Conservation (phyloP, 2,113 vertebrate genomes). For the Cavia porcellus region DNA sequence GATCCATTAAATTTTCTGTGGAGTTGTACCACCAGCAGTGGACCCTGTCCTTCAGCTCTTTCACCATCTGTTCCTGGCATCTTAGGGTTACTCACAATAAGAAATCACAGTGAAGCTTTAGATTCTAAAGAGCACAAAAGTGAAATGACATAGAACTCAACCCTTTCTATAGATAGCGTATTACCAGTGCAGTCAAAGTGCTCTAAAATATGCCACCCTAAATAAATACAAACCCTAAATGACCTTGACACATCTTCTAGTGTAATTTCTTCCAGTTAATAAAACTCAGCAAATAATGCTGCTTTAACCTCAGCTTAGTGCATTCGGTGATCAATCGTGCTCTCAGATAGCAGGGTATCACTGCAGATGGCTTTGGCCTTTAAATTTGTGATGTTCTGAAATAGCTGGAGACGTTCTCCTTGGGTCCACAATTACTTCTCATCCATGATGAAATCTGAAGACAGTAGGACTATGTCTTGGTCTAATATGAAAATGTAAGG, state of each 20-base stretch:
- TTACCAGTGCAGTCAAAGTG: neutral
- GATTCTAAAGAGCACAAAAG: neutral
- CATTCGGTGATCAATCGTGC: neutral
- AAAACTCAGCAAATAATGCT: slow-evolving; percentile 22
- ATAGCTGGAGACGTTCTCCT: neutral
- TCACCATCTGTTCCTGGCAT: neutral
- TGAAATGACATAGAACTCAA: neutral
- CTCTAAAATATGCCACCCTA: neutral
- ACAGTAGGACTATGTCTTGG: neutral
- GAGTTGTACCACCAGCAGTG: neutral
- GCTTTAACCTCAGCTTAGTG: neutral
- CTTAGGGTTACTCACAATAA: neutral
- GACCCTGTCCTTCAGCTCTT: rapidly evolving
- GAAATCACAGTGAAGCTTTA: neutral
- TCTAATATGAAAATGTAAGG: neutral
- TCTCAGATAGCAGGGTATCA: neutral
- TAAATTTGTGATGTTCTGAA: neutral
- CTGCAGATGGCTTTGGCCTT: neutral
- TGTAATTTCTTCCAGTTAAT: slow-evolving; percentile 49
- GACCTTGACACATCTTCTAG: slow-evolving; percentile 26
- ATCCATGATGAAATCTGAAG: neutral
- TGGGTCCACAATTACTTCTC: neutral
- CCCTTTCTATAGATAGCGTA: neutral
- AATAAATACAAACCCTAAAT: slow-evolving; percentile 31
- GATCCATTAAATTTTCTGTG: neutral